Evolutionary conservation across 2,888 invertebrate genomes (phyloP), one percentile per base, ranked within the genome.

Genomic region (Heliconius charithonia): DNA sequence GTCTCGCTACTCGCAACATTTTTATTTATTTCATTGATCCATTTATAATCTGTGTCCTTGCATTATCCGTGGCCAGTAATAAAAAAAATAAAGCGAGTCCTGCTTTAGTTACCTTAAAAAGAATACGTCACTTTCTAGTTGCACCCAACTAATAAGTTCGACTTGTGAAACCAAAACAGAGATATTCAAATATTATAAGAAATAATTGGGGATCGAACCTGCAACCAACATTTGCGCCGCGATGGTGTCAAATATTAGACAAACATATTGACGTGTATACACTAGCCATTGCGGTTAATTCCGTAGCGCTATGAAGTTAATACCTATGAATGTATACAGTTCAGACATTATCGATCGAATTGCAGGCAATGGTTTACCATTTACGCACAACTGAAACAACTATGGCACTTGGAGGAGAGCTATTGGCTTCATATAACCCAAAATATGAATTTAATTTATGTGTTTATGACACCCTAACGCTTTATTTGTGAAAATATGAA

Each of bases 331-430:
- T 45, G 63, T 74, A 41, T 65, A 45, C 19, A 62, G 72, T 59
- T 51, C 73, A 74, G 76, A 76, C 76, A 62, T 75, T 80, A 82
- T 82, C 80, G 82, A 82, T 82, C 81, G 65, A 70, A 78, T 73
- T 77, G 80, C 81, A 72, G 76, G 65, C 77, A 71, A 76, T 78
- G 71, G 66, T 75, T 75, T 76, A 66, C 62, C 59, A 78, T 73
- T 74, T 73, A 78, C 74, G 67, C 74, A 78, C 62, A 74, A 32
- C 73, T 78, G 73, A 78, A 59, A 78, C 59, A 56, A 77, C 77
- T 73, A 74, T 78, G 74, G 27, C 67, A 62, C 41, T 45, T 65
- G 45, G 45, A 74, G 22, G 27, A 22, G 16, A 19, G n/a, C 27
- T 22, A n/a, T 29, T 4, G 12, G 3, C 13, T n/a, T 71, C 3